phyloP scores from a whole-genome alignment of 2,888 invertebrate genomes.

The Drosophila antonietae region DNA sequence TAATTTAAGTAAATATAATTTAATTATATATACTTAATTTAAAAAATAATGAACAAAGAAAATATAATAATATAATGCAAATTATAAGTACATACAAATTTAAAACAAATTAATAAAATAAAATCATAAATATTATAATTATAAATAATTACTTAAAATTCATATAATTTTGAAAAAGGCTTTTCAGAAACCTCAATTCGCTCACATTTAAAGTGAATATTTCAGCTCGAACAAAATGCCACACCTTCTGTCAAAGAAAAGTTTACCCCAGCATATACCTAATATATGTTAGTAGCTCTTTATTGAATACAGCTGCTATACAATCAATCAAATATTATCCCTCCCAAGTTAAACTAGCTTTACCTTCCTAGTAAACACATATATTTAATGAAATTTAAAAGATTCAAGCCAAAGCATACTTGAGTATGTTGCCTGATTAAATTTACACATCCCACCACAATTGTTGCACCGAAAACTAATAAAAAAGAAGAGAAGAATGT shows the following conservation, averaged over 20 bases:
- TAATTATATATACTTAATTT: too few relatives aligned
- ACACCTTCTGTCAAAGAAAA: not conserved
- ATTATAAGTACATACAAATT: too few relatives aligned
- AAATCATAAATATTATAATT: too few relatives aligned
- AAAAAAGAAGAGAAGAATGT: conserved; percentile 16
- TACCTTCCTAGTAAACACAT: conserved; percentile 35
- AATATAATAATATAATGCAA: too few relatives aligned
- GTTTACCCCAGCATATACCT: not conserved
- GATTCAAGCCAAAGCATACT: conserved; percentile 39
- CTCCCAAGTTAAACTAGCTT: not conserved
- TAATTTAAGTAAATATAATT: too few relatives aligned
- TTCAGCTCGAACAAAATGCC: not conserved
- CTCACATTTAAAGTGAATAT: not conserved
- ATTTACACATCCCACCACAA: conserved; percentile 73
- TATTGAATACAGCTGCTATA: not conserved
- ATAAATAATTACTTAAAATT: too few relatives aligned
- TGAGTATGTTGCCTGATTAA: conserved; percentile 69
- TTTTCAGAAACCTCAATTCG: too few relatives aligned
- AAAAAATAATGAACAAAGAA: too few relatives aligned
- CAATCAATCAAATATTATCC: not conserved
- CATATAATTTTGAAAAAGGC: too few relatives aligned
- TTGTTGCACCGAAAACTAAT: conserved; percentile 68
- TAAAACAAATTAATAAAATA: too few relatives aligned
- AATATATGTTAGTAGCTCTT: not conserved
- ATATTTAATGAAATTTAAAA: conserved; percentile 59